A percentile compares a stretch with the other conserved stretches of the same genome.
Conservation (phyloP, 2,888 invertebrate genomes). For the Epistrophe grossulariae region DNA sequence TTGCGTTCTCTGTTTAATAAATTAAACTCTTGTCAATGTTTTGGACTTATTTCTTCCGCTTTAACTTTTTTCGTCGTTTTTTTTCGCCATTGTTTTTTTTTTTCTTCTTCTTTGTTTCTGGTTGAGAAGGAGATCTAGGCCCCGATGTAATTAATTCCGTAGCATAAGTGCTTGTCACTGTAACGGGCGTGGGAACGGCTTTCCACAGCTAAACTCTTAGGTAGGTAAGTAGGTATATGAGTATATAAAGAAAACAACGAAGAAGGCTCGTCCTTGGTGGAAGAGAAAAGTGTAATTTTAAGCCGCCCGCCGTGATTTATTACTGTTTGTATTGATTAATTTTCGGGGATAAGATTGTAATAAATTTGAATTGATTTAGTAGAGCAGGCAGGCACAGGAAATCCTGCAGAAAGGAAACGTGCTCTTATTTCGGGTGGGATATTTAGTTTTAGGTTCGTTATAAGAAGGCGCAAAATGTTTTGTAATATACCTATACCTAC, state of each 20-base stretch:
- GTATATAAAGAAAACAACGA: slow-evolving; percentile 2
- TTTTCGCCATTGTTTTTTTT: slow-evolving; percentile 3
- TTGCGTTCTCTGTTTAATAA: slow-evolving; percentile 80
- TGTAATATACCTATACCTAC: not conserved
- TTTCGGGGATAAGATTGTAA: slow-evolving; percentile 67
- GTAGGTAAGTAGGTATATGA: too few species aligned
- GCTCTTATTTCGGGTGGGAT: slow-evolving; percentile 34
- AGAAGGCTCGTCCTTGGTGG: slow-evolving; percentile 22
- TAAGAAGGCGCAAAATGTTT: slow-evolving; percentile 29
- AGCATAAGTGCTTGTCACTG: slow-evolving; percentile 59
- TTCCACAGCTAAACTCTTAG: not conserved
- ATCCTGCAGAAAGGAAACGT: slow-evolving; percentile 46
- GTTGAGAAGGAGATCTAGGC: slow-evolving; percentile 31
- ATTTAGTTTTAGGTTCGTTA: slow-evolving; percentile 33
- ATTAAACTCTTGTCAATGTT: slow-evolving; percentile 78
- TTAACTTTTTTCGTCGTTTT: slow-evolving; percentile 33
- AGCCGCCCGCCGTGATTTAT: slow-evolving; percentile 65
- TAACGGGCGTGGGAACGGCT: slow-evolving; percentile 33
- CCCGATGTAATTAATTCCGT: slow-evolving; percentile 63
- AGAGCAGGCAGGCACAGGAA: slow-evolving; percentile 42
- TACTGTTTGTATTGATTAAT: slow-evolving; percentile 67
- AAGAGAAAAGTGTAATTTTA: slow-evolving; percentile 59
- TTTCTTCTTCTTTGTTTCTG: not conserved
- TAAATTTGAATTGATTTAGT: slow-evolving; percentile 68
- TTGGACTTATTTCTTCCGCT: slow-evolving; percentile 65